Evolutionary conservation across 2,888 invertebrate genomes (phyloP), one percentile per base, ranked within the genome.

Genomic region (Clistopyga incitator): DNA sequence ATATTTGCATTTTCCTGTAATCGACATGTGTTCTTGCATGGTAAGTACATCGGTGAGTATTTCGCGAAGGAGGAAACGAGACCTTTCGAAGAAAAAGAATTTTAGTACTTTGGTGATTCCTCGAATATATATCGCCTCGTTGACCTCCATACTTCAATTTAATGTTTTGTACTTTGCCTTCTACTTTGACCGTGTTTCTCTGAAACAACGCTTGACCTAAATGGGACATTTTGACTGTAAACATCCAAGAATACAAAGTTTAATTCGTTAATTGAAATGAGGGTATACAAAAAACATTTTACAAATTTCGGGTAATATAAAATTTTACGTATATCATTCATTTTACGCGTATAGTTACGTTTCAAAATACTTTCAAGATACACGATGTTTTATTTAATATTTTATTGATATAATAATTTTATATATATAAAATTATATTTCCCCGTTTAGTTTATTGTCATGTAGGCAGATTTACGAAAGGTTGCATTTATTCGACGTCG

Each of bases 51-150:
- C 25, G 11, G 42, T 47, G 23, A 20, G 23, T 59, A 13, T 10
- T n/a, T 68, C 15, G 20, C 34, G 45, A 54, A 77, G 47, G 20
- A 50, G 18, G 52, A 71, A 84, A 81, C 47, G 47, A 52, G 75
- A 78, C 81, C 78, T 47, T 34, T 67, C 34, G 50, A 50, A 56
- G 13, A 50, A 68, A 59, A 29, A 15, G 61, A 78, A 71, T 78
- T 71, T 25, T 56, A 68, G 13, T 71, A 67, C 71, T 78, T 81
- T 50, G 56, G 56, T 59, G 75, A 75, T 81, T 81, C 56, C 50
- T 45, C 81, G 84, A 78, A 84, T 81, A 75, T 65, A 78, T 78
- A 81, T 71, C 54, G 59, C 78, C 71, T 81, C 81, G 78, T 81
- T 81, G 84, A 52, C 84, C 78, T 84, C 75, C 18, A 81, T 81